Base-by-base conservation (phyloP, 2,797 vertebrate species). In the Vultur gryphus region DNA sequence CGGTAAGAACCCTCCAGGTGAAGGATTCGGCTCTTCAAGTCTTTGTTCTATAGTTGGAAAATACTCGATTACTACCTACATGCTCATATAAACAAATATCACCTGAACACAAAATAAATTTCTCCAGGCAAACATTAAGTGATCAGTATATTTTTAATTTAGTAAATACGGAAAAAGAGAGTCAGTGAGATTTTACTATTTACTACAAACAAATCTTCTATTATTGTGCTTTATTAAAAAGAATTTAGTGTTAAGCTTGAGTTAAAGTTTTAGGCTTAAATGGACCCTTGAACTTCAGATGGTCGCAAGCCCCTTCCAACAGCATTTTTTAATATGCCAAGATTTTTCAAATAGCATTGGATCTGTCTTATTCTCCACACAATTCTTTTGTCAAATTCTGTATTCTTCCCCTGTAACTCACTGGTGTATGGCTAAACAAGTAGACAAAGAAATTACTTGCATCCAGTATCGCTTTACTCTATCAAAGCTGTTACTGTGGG, bases 1-100 rank as follows among this genome's bases (percentile, higher is more conserved):
- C 99, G 98, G 91, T 99, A 99, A 65, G 99, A 99, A 75, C 98
- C 98, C 96, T 99, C 99, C 77, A 99, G 97, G 97, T 99, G 98
- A 97, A 98, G 75, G 93, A 99, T 98, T 96, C 99, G 98, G 95
- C 99, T 98, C 98, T 99, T 99, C 97, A 99, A 94, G 94, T 99
- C 99, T 96, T 99, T 99, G 97, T 99, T 99, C 99, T 99, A 64
- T 16, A 97, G 89, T 94, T 49, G 78, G 78, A 97, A 57, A 18
- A 83, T 6, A 57, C 11, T 55, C 69, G 25, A 24, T 91, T 85
- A 89, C 15, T 13, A 67, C 51, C 49, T 29, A 71, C 9, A 16
- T 8, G 10, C 14, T 78, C 11, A 55, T 6, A 48, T 4, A 48
- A 77, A 76, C 39, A 82, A 77, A 16, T 25, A 80, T 1, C 64